Evolutionary conservation across 30 jellyfish, hydroid and myxozoan genomes (phyloP), one percentile per base, ranked within the genome.

Genomic region (Hydractinia echinata): DNA sequence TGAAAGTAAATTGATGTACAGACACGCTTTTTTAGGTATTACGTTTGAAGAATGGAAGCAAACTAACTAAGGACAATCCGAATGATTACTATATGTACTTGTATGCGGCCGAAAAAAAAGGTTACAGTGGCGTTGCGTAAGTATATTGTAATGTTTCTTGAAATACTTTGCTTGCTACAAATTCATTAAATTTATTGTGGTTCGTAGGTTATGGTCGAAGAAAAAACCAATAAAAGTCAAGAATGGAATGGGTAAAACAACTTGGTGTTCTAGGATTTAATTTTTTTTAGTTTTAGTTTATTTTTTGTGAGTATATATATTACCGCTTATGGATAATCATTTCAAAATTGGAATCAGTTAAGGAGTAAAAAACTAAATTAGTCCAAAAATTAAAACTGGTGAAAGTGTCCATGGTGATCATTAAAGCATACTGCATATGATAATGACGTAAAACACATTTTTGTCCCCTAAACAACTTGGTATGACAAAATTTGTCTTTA

Each of bases 51-150:
- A 66, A 4, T 30, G 88, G 88, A 6, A 19, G 54, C 10, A 76
- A 76, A 50, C 53, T 76, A 5, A 76, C 84, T 76, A 16, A 10
- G 1, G 69, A 39, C 16, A 21, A 21, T 0, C 44, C 44, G 4
- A 51, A 49, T 44, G 85, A 72, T 13, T 94, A 94, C 85, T 69
- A 81, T 82, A 94, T 94, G 99, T 94, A 87, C 81, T 88, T 92
- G 91, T 76, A 82, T 67, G 30, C 55, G 19, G 99, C 96, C 30
- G 96, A 94, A 76, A 84, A 94, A 83, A 94, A 94, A 62, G 99
- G 99, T 4, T 94, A 94, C 88, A 94, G 99, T 88, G 99, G 99
- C 6, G 90, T 90, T 15, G 81, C 89, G 99, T 94, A 71, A 13
- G 91, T 58, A 58, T 3, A 58, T 58, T 58, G 15, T 44, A 0